Percentiles rank a stretch among this genome's conserved stretches.
These are phyloP conservation scores for Stictonetta naevosa DNA, from an alignment of 2,113 vertebrate species.

Conservation along the genomic window DNA sequence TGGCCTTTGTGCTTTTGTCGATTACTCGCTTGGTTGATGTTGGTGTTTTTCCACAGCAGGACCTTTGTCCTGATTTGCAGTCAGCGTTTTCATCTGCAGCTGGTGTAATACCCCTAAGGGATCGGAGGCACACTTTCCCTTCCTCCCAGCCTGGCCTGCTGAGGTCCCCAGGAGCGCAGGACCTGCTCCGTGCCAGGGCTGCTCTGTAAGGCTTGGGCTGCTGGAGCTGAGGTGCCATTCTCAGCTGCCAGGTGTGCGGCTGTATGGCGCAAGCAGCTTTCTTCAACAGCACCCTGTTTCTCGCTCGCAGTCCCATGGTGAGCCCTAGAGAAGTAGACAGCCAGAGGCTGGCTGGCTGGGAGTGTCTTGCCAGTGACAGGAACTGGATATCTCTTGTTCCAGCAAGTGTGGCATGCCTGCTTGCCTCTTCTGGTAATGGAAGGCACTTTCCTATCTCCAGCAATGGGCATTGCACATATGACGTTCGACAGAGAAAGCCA, in stretches of 20 bases:
- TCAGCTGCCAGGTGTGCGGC: background rate
- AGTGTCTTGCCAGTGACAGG: background rate
- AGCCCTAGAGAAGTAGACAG: background rate
- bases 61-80: background rate
- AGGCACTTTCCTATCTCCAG: background rate
- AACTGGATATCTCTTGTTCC: background rate
- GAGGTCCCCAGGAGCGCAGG: background rate
- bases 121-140: background rate
- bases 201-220: accelerated
- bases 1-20: accelerated
- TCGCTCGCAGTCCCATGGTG: background rate
- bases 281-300: background rate
- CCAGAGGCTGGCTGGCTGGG: background rate
- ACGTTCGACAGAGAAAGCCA: background rate
- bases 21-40: background rate
- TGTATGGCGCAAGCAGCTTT: background rate
- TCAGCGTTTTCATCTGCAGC: background rate
- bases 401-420: background rate
- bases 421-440: background rate
- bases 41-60: background rate
- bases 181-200: background rate
- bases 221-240: background rate
- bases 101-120: background rate
- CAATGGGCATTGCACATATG: background rate
- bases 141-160: background rate